Evolutionary conservation across 2,797 vertebrate species (phyloP).

Genomic region (Cephalopachus bancanus): DNA sequence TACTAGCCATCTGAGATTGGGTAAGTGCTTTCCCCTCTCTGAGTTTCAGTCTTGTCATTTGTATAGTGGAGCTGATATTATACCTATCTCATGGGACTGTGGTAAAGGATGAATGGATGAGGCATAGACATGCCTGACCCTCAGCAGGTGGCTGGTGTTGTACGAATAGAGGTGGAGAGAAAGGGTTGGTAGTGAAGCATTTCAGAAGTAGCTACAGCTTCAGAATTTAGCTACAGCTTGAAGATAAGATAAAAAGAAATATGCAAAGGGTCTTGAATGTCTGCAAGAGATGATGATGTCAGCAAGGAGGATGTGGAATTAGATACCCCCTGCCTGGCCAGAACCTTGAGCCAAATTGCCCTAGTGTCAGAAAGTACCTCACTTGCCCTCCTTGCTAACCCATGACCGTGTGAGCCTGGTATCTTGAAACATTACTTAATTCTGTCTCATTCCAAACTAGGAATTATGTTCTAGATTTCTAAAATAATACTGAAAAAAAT

Average conservation of each 20-base stretch:
- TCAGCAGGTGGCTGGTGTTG: not conserved
- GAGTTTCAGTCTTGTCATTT: not conserved
- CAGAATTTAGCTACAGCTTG: not conserved
- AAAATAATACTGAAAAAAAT: slow-evolving; percentile 12
- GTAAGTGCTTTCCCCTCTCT: not conserved
- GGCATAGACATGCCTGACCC: not conserved
- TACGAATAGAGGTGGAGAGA: not conserved
- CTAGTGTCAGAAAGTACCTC: not conserved
- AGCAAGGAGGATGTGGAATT: not conserved
- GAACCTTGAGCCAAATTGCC: not conserved
- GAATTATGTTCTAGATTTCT: not conserved
- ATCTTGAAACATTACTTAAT: not conserved
- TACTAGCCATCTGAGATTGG: not conserved
- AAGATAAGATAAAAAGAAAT: not conserved
- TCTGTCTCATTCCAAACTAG: not conserved
- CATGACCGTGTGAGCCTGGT: not conserved
- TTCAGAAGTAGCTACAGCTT: not conserved
- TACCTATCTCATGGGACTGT: not conserved
- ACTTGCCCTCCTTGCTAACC: not conserved
- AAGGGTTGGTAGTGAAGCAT: not conserved
- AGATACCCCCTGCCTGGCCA: not conserved
- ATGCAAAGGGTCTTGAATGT: not conserved
- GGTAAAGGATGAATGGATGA: not conserved
- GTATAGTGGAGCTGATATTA: too few relatives aligned
- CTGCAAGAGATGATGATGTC: not conserved